Base-by-base conservation (phyloP, 2,888 invertebrate genomes). In the Mesorhabditis spiculigera region DNA sequence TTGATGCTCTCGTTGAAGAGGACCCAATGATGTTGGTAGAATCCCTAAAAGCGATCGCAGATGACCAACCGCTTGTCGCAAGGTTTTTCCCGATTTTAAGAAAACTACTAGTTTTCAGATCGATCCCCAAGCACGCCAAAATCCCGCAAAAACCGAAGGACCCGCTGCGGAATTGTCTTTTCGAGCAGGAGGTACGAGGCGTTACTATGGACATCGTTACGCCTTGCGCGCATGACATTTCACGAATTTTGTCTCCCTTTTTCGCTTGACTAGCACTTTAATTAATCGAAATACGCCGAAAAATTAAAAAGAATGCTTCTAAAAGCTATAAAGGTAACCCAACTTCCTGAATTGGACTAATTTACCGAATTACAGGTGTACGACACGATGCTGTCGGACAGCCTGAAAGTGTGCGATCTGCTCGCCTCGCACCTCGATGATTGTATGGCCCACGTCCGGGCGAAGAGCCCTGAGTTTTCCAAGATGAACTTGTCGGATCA, bases 321-420 rank as follows among this genome's bases (percentile, higher is more conserved):
- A 6, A 6, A 58, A 58, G 4, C 3, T n/a, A n/a, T 58, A 58
- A 13, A 13, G 58, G 13, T 58, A 10, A 3, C 3, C 4, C 3
- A n/a, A 58, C 10, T n/a, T 13, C 58, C 4, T 10, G 3, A 64
- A 64, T 2, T 28, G 2, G 64, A 10, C 4, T 13, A 43, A 1
- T 10, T 65, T 44, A 28, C n/a, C n/a, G 58, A 63, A 10, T 65
- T 73, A 45, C 64, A 80, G 79, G 82, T 84, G 13, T 84, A 84
- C 77, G 84, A 85, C 66, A 75, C 78, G 70, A 84, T 84, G 84
- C 75, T 80, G 62, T 76, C 75, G 4, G 84, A 85, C 65, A 83
- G 82, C 13, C 72, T 84, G 66, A 68, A 77, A 70, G 83, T 83
- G 65, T 84, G 84, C 65, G 84, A 85, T 68, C 76, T 83, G 75